A percentile compares a stretch with the other conserved stretches of the same genome.
These are phyloP conservation scores for Porites lobata DNA, from an alignment of 92 coral and sea anemone species.

Conservation along the genomic window DNA sequence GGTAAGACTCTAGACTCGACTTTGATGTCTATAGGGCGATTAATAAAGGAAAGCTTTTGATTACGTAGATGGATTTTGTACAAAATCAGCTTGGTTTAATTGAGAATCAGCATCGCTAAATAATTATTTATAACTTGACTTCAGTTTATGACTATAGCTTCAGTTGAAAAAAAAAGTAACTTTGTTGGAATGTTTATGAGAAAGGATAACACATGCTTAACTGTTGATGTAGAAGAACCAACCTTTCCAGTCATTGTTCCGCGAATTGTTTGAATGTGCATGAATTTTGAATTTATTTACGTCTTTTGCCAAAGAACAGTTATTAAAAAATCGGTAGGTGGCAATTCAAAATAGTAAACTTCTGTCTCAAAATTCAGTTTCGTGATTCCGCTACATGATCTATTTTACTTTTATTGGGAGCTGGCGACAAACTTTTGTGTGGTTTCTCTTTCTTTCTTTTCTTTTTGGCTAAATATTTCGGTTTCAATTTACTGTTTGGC, in stretches of 20 bases:
- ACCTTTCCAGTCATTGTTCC: not conserved
- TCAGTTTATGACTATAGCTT: not conserved
- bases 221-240: not conserved
- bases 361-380: not conserved
- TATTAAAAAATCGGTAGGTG: slow-evolving; percentile 20
- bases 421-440: not conserved
- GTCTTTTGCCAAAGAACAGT: not conserved
- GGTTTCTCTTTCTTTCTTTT: not conserved
- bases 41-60: not conserved
- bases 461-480: too few species aligned
- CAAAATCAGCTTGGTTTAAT: not conserved
- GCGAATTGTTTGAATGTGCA: slow-evolving; percentile 14
- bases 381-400: not conserved
- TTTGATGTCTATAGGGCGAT: too few species aligned
- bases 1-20: too few species aligned
- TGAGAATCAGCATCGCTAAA: not conserved
- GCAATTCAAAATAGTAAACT: slow-evolving; percentile 10
- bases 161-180: not conserved
- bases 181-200: not conserved
- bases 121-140: too few species aligned
- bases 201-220: not conserved
- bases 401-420: not conserved
- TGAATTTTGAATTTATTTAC: slow-evolving; percentile 24
- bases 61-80: not conserved
- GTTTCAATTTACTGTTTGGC: too few species aligned